phyloP scores from a whole-genome alignment of 2,797 vertebrate genomes.

The Rhinoraja longicauda region DNA sequence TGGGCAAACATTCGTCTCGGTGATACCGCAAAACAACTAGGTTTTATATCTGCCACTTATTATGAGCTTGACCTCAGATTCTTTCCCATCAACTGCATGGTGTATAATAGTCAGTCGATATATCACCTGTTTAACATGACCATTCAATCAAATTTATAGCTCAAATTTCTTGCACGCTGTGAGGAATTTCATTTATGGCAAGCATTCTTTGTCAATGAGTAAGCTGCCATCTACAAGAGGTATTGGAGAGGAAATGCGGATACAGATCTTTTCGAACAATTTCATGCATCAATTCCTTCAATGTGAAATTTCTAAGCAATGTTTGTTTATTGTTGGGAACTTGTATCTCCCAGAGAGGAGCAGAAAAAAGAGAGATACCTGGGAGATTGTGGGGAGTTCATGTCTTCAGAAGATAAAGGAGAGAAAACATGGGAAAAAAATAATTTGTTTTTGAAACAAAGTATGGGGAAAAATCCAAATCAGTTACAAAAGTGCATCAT shows the following conservation, averaged over 20 bases:
- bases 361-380: neutral
- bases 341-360: neutral
- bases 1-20: neutral
- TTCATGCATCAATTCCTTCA: neutral
- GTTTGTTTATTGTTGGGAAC: neutral
- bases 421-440: too few species aligned
- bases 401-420: too few species aligned
- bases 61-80: neutral
- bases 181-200: neutral
- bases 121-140: neutral
- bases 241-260: neutral
- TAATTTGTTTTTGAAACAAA: neutral
- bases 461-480: neutral
- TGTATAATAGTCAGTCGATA: neutral
- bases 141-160: neutral
- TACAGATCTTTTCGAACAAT: neutral
- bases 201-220: neutral
- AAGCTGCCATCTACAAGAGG: neutral
- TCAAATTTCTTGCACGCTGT: neutral
- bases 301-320: neutral
- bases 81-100: neutral
- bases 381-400: too few species aligned
- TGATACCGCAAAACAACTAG: neutral
- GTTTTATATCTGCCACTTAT: neutral
- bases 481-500: neutral